Percentiles rank a stretch among this genome's conserved stretches.
Conservation (phyloP, 2,888 invertebrate species). For the Proisotoma minuta region DNA sequence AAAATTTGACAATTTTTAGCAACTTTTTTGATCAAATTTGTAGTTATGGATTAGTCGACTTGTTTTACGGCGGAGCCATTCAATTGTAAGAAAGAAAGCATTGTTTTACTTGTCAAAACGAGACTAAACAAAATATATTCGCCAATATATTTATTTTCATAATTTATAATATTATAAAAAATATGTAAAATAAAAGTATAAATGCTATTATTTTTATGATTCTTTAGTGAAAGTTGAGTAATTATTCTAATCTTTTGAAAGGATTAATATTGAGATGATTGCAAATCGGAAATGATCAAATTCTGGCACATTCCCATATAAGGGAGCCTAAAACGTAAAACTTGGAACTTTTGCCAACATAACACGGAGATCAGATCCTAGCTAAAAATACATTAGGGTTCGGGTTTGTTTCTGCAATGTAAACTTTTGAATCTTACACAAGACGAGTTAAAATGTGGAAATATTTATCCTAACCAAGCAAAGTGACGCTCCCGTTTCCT, state of each 20-base stretch:
- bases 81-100: too few species aligned
- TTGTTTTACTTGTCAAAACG: neutral
- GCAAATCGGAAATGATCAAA: neutral
- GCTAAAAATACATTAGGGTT: constrained; percentile 46
- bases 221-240: too few species aligned
- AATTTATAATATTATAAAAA: too few species aligned
- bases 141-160: too few species aligned
- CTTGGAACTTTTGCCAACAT: constrained; percentile 44
- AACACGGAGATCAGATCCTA: constrained; percentile 45
- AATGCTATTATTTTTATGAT: too few species aligned
- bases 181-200: too few species aligned
- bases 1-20: neutral
- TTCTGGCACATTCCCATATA: constrained; percentile 40
- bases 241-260: too few species aligned
- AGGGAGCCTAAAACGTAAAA: constrained; percentile 43
- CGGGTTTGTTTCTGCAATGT: neutral
- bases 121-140: too few species aligned
- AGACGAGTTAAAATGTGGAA: neutral
- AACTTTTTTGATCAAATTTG: too few species aligned
- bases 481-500: too few species aligned
- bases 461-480: neutral
- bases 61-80: neutral
- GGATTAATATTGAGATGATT: neutral
- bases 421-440: neutral
- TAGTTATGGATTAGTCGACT: too few species aligned